A percentile compares a stretch with the other conserved stretches of the same genome.
Conservation (phyloP, 2,113 vertebrate genomes). For the Xiphophorus couchianus region DNA sequence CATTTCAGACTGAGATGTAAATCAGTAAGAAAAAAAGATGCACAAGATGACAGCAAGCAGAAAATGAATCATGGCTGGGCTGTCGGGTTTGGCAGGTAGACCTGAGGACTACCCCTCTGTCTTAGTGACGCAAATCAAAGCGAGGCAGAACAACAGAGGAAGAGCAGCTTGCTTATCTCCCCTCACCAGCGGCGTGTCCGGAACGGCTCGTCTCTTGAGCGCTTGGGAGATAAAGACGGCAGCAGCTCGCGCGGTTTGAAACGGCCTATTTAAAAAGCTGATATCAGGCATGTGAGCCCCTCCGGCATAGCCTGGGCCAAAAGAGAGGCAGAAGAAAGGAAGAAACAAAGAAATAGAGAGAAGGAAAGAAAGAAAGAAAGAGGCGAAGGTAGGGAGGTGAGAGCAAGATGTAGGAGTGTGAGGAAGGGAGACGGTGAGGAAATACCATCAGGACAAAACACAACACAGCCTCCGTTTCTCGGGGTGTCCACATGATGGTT, state of each 20-base stretch:
- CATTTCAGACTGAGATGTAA: not conserved
- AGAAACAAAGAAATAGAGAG: not conserved
- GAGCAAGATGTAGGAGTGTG: slow-evolving; percentile 5
- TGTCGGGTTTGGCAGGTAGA: slow-evolving; percentile 53
- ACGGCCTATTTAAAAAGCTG: slow-evolving; percentile 29
- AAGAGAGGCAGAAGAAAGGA: slow-evolving; percentile 9
- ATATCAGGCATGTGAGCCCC: slow-evolving; percentile 13
- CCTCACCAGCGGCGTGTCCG: slow-evolving; percentile 37
- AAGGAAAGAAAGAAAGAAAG: not conserved
- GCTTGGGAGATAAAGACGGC: slow-evolving; percentile 33
- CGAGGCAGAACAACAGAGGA: slow-evolving; percentile 2
- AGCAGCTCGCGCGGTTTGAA: slow-evolving; percentile 31
- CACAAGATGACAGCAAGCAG: slow-evolving; percentile 20
- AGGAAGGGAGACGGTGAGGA: not conserved
- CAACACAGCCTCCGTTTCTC: not conserved
- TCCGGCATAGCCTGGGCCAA: slow-evolving; percentile 5
- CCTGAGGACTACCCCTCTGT: slow-evolving; percentile 51
- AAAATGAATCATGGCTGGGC: slow-evolving; percentile 47
- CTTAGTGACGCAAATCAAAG: slow-evolving; percentile 42
- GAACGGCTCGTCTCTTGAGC: slow-evolving; percentile 25
- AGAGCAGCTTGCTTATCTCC: slow-evolving; percentile 21
- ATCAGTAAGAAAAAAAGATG: slow-evolving; percentile 19
- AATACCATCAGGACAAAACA: not conserved
- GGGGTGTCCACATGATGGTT: slow-evolving; percentile 14
- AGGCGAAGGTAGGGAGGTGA: slow-evolving; percentile 1